Percentiles rank a stretch among this genome's conserved stretches.
Evolutionary conservation across 2,888 invertebrate species (phyloP).

Genomic region (Tiliacea aurago): DNA sequence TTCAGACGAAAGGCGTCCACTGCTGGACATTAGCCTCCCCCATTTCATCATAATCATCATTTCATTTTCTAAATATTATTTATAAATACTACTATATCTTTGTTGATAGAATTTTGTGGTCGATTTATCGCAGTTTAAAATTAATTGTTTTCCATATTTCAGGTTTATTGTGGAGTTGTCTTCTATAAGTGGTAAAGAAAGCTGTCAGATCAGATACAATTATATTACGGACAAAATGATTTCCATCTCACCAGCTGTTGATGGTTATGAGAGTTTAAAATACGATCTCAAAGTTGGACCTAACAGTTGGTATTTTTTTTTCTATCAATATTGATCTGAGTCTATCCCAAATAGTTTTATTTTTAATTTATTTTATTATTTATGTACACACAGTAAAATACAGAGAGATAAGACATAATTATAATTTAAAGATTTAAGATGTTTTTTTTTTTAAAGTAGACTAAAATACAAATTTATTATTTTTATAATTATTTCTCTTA

Average conservation of each 20-base stretch:
- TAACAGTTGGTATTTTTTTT: conserved; percentile 18
- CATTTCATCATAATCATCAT: too few species aligned
- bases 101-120: background rate
- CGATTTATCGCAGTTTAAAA: background rate
- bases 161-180: conserved; percentile 61
- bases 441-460: too few species aligned
- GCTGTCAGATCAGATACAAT: conserved; percentile 57
- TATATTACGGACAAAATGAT: conserved; percentile 35
- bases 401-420: too few species aligned
- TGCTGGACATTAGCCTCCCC: too few species aligned
- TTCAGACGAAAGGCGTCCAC: too few species aligned
- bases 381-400: too few species aligned
- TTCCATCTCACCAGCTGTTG: conserved; percentile 42
- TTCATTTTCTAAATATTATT: background rate
- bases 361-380: too few species aligned
- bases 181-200: conserved; percentile 29
- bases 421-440: too few species aligned
- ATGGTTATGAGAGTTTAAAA: background rate
- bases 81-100: background rate
- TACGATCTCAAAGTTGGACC: conserved; percentile 23
- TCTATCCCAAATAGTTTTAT: too few species aligned
- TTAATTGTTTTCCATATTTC: conserved; percentile 21
- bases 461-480: too few species aligned
- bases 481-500: too few species aligned
- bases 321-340: background rate